Conservation (phyloP, 2,797 vertebrate species). For the Pachyuromys duprasi region DNA sequence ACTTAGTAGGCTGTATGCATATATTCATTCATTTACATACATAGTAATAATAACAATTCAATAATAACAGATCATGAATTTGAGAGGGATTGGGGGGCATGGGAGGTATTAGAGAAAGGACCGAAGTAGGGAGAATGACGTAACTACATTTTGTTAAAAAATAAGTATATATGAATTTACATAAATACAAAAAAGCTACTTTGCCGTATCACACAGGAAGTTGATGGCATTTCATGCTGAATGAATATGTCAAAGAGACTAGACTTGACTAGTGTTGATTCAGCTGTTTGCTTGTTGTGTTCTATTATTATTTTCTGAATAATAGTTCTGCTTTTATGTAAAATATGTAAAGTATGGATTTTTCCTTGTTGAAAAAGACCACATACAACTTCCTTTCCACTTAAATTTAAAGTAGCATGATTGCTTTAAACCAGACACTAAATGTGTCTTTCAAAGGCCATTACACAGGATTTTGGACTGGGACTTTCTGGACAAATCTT, state of each 20-base stretch:
- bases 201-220: background rate
- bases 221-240: background rate
- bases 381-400: background rate
- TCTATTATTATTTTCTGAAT: background rate
- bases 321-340: background rate
- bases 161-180: background rate
- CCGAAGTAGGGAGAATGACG: background rate
- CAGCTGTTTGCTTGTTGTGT: background rate
- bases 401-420: background rate
- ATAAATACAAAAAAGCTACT: background rate
- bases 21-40: background rate
- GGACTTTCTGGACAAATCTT: background rate
- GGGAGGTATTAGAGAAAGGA: background rate
- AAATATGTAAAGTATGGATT: background rate
- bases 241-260: background rate
- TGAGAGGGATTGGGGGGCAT: background rate
- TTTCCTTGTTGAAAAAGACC: background rate
- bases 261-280: background rate
- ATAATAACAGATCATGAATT: background rate
- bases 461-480: background rate
- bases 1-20: background rate
- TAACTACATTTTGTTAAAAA: background rate
- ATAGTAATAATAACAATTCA: background rate
- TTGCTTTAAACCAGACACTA: rapidly evolving
- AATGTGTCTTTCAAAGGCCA: background rate